Base-by-base conservation (phyloP, 2,797 vertebrate genomes). In the Sternotherus odoratus region DNA sequence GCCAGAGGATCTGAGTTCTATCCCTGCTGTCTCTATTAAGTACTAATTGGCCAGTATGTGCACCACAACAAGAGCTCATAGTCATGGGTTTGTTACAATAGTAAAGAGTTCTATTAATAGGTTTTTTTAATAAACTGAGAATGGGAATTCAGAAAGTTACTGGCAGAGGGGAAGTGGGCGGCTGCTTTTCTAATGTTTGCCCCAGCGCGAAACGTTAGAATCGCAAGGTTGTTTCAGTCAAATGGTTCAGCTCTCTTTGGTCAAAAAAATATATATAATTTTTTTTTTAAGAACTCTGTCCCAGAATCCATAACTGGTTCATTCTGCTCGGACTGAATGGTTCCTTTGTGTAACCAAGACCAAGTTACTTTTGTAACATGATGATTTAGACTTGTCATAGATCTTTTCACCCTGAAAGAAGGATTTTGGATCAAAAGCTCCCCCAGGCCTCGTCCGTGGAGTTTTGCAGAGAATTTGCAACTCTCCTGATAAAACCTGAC, bases 341-440 rank as follows among this genome's bases (percentile, higher is more conserved):
- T 53, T 87, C 87, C 95, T 97, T 97, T 97, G 95, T 97, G 86
- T 48, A 49, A 36, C 89, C 69, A 39, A 78, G 53, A 66, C 90
- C 86, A 78, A 84, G 82, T 90, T 91, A 91, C 93, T 90, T 79
- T 94, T 94, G 93, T 91, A 86, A 13, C 74, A 7, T 1, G 56
- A 96, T 82, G 88, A 77, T 83, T 92, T 78, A 6, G 69, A 81
- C 88, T 23, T 39, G 46, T 28, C 3, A 1, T 12, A 46, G 80
- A 87, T 75, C 88, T 60, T 82, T 79, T 72, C 66, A 12, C 0
- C 2, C 87, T 83, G 82, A 88, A 92, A 79, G 80, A 83, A 46
- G 3, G 83, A 80, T 78, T 49, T 77, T 43, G 49, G 30, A 24
- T 79, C 74, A 13, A 9, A 60, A 56, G n/a, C 39, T 85, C 86